A percentile compares a stretch with the other conserved stretches of the same genome.
phyloP scores from a whole-genome alignment of 2,797 vertebrate species.

The Adelosebastes latens region DNA sequence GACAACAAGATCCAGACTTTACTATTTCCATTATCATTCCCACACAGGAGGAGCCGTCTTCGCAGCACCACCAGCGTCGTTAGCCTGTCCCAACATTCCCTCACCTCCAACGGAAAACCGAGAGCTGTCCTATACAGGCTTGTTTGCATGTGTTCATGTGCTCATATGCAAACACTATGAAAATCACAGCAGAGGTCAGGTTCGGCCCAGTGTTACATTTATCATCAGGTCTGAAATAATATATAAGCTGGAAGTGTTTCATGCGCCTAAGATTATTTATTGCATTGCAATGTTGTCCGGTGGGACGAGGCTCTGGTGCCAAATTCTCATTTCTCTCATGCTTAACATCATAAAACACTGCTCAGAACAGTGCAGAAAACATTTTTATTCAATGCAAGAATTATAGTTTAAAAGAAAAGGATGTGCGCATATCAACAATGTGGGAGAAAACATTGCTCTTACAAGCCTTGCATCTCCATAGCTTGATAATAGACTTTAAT shows the following conservation, averaged over 20 bases:
- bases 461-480: neutral
- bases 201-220: neutral
- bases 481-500: neutral
- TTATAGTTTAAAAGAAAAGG: neutral
- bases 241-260: constrained; percentile 4
- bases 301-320: neutral
- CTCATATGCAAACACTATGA: constrained; percentile 19
- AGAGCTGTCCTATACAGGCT: neutral
- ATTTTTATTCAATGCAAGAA: neutral
- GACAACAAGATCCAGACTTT: constrained; percentile 24
- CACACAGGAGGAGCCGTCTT: constrained; percentile 31
- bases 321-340: constrained; percentile 7
- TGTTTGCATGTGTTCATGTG: constrained; percentile 18
- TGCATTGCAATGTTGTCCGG: neutral
- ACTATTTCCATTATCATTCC: constrained; percentile 45
- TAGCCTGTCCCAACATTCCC: neutral
- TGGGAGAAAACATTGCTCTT: neutral
- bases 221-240: neutral
- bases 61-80: neutral
- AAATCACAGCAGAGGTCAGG: constrained; percentile 30
- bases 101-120: neutral
- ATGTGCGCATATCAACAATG: neutral
- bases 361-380: neutral
- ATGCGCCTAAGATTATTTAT: constrained; percentile 4
- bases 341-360: neutral